A percentile compares a stretch with the other conserved stretches of the same genome.
These are phyloP conservation scores for Caenorhabditis briggsae DNA, from an alignment of 1,140 invertebrate genomes.

Conservation along the genomic window DNA sequence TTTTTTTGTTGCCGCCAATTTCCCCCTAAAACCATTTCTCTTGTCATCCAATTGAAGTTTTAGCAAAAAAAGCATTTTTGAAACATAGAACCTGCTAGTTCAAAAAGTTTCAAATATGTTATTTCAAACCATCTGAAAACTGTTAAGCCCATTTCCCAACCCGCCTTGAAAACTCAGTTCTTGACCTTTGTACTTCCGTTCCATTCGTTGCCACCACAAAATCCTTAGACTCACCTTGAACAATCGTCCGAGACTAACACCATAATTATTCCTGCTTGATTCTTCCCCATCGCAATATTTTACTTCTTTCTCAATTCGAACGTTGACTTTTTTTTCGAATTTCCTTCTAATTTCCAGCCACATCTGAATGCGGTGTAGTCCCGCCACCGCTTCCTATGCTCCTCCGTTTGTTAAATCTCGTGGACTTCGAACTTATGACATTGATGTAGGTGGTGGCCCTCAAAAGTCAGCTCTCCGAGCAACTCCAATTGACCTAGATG, in stretches of 20 bases:
- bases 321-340: background rate
- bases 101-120: too few relatives aligned
- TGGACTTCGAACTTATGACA: conserved; percentile 40
- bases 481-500: conserved; percentile 20
- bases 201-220: too few relatives aligned
- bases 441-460: background rate
- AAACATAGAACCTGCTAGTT: too few relatives aligned
- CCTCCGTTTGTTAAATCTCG: conserved; percentile 27
- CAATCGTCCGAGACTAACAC: background rate
- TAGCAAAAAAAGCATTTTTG: too few relatives aligned
- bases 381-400: conserved; percentile 41
- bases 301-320: background rate
- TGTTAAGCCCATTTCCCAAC: too few relatives aligned
- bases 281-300: background rate
- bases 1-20: background rate
- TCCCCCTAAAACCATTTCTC: background rate
- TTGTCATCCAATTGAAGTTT: background rate
- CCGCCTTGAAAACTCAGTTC: too few relatives aligned
- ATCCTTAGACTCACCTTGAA: too few relatives aligned
- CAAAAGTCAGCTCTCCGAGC: background rate
- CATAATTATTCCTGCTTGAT: too few relatives aligned
- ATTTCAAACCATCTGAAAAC: too few relatives aligned
- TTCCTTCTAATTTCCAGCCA: too few relatives aligned
- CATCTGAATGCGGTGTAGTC: background rate
- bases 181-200: too few relatives aligned